Conservation (phyloP, 2,797 vertebrate genomes). For the Megalops cyprinoides region DNA sequence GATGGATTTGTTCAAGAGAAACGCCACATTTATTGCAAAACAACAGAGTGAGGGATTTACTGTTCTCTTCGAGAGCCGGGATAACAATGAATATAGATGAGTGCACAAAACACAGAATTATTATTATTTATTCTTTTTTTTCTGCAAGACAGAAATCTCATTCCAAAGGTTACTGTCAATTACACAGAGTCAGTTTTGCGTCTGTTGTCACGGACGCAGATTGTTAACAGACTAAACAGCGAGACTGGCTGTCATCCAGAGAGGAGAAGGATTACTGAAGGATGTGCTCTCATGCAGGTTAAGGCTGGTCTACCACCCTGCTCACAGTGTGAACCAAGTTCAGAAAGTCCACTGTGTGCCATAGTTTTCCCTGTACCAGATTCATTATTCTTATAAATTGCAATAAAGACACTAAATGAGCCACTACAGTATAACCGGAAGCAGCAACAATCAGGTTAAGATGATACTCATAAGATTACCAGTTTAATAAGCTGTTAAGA, state of each 20-base stretch:
- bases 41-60: conserved; percentile 1
- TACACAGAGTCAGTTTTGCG: neutral
- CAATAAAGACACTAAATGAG: conserved; percentile 8
- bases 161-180: neutral
- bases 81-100: conserved; percentile 17
- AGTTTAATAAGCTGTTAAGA: neutral
- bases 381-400: neutral
- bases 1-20: neutral
- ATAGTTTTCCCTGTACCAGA: neutral
- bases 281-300: neutral
- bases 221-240: conserved; percentile 21
- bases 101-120: conserved; percentile 4
- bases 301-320: neutral
- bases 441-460: neutral
- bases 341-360: neutral
- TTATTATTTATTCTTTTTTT: neutral
- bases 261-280: conserved; percentile 17
- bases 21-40: neutral
- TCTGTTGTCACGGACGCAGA: neutral
- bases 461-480: neutral
- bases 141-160: neutral
- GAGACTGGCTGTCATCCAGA: neutral
- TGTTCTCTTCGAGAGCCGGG: neutral
- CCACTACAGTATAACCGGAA: neutral
- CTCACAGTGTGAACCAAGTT: neutral